Conservation (phyloP, 2,113 vertebrate species). For the Esox niger region DNA sequence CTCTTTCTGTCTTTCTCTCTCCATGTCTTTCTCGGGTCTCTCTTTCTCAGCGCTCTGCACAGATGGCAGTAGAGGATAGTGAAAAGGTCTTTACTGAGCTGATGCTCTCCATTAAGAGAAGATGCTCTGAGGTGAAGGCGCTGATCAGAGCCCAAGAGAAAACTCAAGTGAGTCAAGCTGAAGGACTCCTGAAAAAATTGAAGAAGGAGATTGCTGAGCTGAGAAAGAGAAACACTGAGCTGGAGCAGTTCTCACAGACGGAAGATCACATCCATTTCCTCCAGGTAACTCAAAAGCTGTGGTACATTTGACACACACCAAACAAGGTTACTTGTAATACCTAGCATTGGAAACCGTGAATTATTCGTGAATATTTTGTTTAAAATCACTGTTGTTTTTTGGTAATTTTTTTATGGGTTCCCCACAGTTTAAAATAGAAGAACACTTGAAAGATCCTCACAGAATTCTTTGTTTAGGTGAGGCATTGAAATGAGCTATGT, state of each 20-base stretch:
- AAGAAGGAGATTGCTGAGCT: slow-evolving; percentile 26
- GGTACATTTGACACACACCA: no score
- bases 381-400: no score
- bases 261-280: slow-evolving; percentile 35
- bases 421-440: no score
- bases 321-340: no score
- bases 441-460: no score
- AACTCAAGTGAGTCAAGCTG: slow-evolving; percentile 4
- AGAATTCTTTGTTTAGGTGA: no score
- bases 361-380: no score
- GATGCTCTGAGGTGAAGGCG: slow-evolving; percentile 17
- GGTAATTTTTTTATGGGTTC: no score
- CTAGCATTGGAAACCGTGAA: no score
- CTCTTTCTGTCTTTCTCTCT: background rate
- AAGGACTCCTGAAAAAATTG: slow-evolving; percentile 15
- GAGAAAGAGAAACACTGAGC: slow-evolving; percentile 25
- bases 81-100: slow-evolving; percentile 29
- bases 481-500: no score
- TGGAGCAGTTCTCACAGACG: slow-evolving; percentile 25
- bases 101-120: slow-evolving; percentile 17
- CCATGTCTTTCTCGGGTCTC: no score
- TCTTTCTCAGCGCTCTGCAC: slow-evolving; percentile 24
- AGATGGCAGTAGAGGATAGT: slow-evolving; percentile 18
- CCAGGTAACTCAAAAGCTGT: slow-evolving; percentile 9
- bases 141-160: slow-evolving; percentile 30